Percentiles rank a stretch among this genome's conserved stretches.
phyloP scores from a whole-genome alignment of 1,140 invertebrate species.

The Dendroctonus ponderosae region DNA sequence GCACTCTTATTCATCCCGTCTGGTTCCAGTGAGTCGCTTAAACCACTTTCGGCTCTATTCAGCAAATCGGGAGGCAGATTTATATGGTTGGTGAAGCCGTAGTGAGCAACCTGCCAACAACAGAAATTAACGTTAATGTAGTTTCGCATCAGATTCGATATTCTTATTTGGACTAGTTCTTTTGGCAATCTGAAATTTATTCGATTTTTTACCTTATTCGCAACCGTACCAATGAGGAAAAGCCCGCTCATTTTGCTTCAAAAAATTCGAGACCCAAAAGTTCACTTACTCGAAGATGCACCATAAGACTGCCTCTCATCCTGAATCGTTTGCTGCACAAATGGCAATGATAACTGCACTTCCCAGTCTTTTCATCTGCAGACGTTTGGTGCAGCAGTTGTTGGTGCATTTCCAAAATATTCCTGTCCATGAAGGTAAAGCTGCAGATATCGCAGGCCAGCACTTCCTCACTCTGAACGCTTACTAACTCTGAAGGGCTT shows the following conservation, averaged over 20 bases:
- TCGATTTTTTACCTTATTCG: too few relatives aligned
- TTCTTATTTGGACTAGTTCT: too few relatives aligned
- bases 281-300: constrained; percentile 69
- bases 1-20: too few relatives aligned
- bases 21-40: neutral
- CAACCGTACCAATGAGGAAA: too few relatives aligned
- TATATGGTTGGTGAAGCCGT: constrained; percentile 25
- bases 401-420: constrained; percentile 70
- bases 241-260: too few relatives aligned
- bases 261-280: neutral
- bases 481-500: too few relatives aligned
- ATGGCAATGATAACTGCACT: constrained; percentile 68
- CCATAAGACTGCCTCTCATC: constrained; percentile 76
- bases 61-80: constrained; percentile 16
- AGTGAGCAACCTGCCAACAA: constrained; percentile 26
- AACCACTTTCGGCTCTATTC: neutral
- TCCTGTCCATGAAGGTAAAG: constrained; percentile 66
- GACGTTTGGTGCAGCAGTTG: constrained; percentile 69
- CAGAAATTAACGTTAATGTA: too few relatives aligned
- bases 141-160: too few relatives aligned
- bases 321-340: constrained; percentile 76
- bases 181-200: neutral
- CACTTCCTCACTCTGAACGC: neutral
- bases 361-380: constrained; percentile 54
- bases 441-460: constrained; percentile 68